Conservation (phyloP, 2,888 invertebrate species). For the Boloria selene region DNA sequence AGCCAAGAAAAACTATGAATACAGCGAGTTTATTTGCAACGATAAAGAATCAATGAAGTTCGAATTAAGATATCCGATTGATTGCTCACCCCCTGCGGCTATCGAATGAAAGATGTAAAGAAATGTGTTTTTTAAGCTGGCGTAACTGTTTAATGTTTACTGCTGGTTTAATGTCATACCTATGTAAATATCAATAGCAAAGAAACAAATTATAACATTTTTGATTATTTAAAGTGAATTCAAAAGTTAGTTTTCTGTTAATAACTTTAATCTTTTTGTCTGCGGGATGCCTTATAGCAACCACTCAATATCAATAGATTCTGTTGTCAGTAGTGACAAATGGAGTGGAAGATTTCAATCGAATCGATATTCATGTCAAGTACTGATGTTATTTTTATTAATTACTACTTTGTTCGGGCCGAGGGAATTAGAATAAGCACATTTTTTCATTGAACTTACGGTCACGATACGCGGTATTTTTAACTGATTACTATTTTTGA, state of each 20-base stretch:
- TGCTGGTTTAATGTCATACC: neutral
- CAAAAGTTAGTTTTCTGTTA: neutral
- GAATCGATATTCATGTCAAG: conserved; percentile 26
- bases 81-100: conserved; percentile 40
- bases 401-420: conserved; percentile 10
- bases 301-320: conserved; percentile 39
- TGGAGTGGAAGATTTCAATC: conserved; percentile 44
- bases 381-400: conserved; percentile 19
- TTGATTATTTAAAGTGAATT: no score
- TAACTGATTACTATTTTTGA: neutral
- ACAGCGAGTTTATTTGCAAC: neutral
- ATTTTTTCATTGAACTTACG: neutral
- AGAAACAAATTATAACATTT: no score
- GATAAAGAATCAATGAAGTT: conserved; percentile 43
- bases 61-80: conserved; percentile 38
- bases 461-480: neutral
- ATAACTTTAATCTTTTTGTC: neutral
- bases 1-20: neutral
- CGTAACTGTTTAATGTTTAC: conserved; percentile 18
- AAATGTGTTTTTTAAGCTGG: conserved; percentile 31
- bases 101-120: conserved; percentile 46
- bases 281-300: conserved; percentile 5
- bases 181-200: neutral
- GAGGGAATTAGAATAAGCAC: conserved; percentile 1
- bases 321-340: conserved; percentile 47